Evolutionary conservation across 2,797 vertebrate genomes (phyloP), one percentile per base, ranked within the genome.

Genomic region (Chaetophractus vellerosus): DNA sequence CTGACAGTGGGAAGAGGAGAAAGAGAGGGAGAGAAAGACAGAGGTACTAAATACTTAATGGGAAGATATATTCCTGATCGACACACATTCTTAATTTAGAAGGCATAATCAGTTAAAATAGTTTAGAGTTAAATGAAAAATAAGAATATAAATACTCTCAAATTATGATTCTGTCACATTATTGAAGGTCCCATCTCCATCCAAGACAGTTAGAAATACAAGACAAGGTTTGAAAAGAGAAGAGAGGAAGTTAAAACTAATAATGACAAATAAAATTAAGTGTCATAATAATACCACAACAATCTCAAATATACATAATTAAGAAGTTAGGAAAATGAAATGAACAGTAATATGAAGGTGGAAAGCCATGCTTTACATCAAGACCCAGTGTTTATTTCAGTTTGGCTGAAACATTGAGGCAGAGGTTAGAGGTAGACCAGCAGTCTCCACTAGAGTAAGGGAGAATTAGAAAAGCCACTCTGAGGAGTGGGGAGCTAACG

Each of bases 241-340:
- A 64, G 21, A 36, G 31, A 63, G 4, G 11, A 71, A 63, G 24
- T n/a, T n/a, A 48, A 88, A 55, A 68, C 45, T 23, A 45, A 61
- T 71, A 78, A 79, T 45, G 23, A 69, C 9, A 87, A 59, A 72
- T 79, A 59, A 78, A 79, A 36, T 95, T 55, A 55, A 55, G 55
- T 11, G 10, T 48, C 15, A 79, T 3, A 26, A 83, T 78, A 68
- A 36, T 9, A 74, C 10, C 14, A 64, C 10, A 50, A 21, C 3
- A 41, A 59, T 2, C 24, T 83, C 16, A 68, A 10, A 8, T 63
- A 31, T 21, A 19, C 0, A 6, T 15, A 72, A 45, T 28, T 61
- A 75, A 28, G n/a, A 59, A 50, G 16, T 31, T 45, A 8, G 19
- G 16, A 61, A 90, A 88, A 74, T 16, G 2, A 66, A 41, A 84